Base-by-base conservation (phyloP, 1,140 invertebrate genomes). In the Drosophila nasuta region DNA sequence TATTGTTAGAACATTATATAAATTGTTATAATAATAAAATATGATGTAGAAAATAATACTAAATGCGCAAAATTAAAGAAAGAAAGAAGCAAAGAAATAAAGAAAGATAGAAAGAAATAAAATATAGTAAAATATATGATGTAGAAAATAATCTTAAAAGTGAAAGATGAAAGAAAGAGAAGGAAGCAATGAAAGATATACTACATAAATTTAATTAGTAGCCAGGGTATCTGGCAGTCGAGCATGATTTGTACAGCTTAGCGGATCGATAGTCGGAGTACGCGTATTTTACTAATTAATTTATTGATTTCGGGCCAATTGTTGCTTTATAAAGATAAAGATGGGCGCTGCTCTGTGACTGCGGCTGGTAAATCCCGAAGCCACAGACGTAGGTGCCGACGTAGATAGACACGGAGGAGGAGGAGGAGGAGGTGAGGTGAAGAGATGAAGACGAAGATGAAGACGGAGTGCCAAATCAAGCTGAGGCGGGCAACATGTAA, bases 341-440 rank as follows among this genome's bases (percentile, higher is more conserved):
- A 52, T 45, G 38, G 28, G 41, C 7, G 56, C 38, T 41, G 30
- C 7, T 30, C 38, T 30, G 38, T 5, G 5, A 38, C 2, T 43
- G 63, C 17, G 35, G 57, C 70, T 63, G 74, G 81, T 85, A 83
- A 83, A 65, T 85, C 81, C 81, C 81, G 78, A 52, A 64, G 4
- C 43, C 15, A 8, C 48, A 54, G 51, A 30, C 6, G 51, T 10
- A 54, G 51, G 11, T 52, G 28, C 5, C n/a, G 30, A 54, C 4
- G 51, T n/a, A 13, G 28, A 30, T 35, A 28, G 51, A 38, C 33
- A 1, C 6, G 11, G 5, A 5, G 48, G 48, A 10, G 10, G 45
- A 6, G 20, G 10, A 49, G 10, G 7, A 25, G 1, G 46, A 49
- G 46, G 46, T 1, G 15, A 13, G 11, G 17, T 3, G 3, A 17